These are phyloP conservation scores for Caerostris darwini DNA, from an alignment of 1,140 invertebrate genomes.

Conservation along the genomic window DNA sequence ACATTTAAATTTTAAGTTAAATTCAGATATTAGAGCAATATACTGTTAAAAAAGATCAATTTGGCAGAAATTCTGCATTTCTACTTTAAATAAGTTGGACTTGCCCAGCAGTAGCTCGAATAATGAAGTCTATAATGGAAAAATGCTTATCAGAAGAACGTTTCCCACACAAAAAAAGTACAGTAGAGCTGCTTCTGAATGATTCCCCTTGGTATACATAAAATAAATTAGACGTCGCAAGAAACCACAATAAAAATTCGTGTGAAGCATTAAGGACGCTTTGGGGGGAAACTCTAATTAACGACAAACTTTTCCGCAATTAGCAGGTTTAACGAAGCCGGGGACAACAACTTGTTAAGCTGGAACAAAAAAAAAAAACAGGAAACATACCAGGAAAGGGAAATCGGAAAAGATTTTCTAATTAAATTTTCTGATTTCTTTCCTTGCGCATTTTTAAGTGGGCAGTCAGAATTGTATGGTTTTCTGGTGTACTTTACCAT, in stretches of 20 bases:
- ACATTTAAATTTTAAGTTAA: no score
- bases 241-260: conserved; percentile 27
- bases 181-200: not conserved
- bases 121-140: not conserved
- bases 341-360: conserved; percentile 1
- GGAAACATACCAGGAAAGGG: not conserved
- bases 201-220: conserved; percentile 11
- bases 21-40: no score
- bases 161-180: not conserved
- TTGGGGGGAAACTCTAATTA: conserved; percentile 19
- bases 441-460: not conserved
- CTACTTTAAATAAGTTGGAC: no score
- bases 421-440: conserved; percentile 37
- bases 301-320: conserved; percentile 51
- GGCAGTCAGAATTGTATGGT: not conserved
- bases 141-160: not conserved
- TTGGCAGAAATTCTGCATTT: no score
- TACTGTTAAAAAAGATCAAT: no score
- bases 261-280: not conserved
- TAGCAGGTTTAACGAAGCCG: conserved; percentile 46
- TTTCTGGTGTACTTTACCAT: not conserved
- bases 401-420: conserved; percentile 36
- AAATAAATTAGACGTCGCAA: conserved; percentile 28
- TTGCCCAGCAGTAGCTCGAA: not conserved
- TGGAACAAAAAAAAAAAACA: not conserved